These are phyloP conservation scores for Trichogramma pretiosum DNA, from an alignment of 1,140 invertebrate species.

Conservation along the genomic window DNA sequence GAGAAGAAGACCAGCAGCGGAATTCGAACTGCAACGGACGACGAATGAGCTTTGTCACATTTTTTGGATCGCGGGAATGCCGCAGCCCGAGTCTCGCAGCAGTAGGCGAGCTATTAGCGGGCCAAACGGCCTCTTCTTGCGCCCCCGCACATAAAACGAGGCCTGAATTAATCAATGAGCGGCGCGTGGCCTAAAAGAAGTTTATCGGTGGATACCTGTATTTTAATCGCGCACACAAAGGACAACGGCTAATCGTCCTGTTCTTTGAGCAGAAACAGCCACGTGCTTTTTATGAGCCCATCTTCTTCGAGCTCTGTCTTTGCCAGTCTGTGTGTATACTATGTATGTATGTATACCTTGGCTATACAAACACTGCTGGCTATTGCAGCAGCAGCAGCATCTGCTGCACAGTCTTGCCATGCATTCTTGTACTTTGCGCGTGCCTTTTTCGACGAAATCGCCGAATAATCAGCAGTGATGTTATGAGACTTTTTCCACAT, in stretches of 20 bases:
- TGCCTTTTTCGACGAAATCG: conserved; percentile 12
- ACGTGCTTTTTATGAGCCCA: conserved; percentile 11
- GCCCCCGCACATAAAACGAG: conserved; percentile 8
- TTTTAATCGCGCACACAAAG: no score
- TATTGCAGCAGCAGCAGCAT: not conserved
- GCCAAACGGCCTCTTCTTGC: not conserved
- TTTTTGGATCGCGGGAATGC: conserved; percentile 15
- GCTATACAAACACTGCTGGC: no score
- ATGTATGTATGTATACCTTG: no score
- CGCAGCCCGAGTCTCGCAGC: no score
- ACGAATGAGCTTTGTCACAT: no score
- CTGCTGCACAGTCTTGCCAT: not conserved
- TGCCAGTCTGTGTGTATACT: no score
- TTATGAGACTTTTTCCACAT: not conserved
- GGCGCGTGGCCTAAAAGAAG: not conserved
- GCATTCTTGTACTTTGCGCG: conserved; percentile 9
- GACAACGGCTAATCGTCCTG: conserved; percentile 10
- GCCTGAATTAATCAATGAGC: conserved; percentile 17
- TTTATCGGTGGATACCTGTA: no score
- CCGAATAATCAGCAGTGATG: conserved; percentile 4
- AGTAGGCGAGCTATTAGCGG: conserved; percentile 18
- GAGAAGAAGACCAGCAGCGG: no score
- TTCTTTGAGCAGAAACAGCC: not conserved
- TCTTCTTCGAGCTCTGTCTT: no score
- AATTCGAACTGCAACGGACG: no score